phyloP scores from a whole-genome alignment of 1,140 invertebrate species.

The Drosophila lowei region DNA sequence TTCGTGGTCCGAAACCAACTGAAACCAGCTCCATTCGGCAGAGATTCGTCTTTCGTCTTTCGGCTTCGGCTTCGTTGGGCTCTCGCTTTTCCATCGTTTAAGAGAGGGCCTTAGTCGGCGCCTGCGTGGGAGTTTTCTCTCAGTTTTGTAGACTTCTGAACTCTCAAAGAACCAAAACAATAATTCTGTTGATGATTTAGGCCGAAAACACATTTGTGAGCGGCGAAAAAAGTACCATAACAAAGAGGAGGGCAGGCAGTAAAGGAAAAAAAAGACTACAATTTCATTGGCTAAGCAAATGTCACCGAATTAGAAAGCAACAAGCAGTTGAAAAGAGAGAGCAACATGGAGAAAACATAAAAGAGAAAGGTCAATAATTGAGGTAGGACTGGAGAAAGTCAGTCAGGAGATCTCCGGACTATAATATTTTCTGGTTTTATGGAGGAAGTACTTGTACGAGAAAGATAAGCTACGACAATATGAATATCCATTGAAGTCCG shows the following conservation, averaged over 20 bases:
- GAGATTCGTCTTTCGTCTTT: background rate
- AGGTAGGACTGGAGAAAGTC: conserved; percentile 29
- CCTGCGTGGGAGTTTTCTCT: conserved; percentile 11
- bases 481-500: conserved; percentile 22
- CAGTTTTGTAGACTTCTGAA: conserved; percentile 22
- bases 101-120: conserved; percentile 12
- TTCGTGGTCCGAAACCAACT: conserved; percentile 32
- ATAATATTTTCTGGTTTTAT: conserved; percentile 8
- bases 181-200: conserved; percentile 42
- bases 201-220: conserved; percentile 22
- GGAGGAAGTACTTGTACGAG: background rate
- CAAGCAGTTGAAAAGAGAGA: conserved; percentile 1
- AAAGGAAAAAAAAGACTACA: conserved; percentile 33
- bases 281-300: conserved; percentile 68
- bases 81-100: conserved; percentile 11
- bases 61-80: conserved; percentile 26
- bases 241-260: conserved; percentile 20
- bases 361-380: conserved; percentile 13
- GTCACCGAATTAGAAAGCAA: conserved; percentile 48
- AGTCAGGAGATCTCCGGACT: background rate
- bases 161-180: conserved; percentile 12
- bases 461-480: conserved; percentile 15
- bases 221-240: conserved; percentile 14
- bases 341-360: background rate
- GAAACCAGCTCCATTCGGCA: conserved; percentile 1